Base-by-base conservation (phyloP, 64 coral and sea anemone genomes). In the Porites lutea region DNA sequence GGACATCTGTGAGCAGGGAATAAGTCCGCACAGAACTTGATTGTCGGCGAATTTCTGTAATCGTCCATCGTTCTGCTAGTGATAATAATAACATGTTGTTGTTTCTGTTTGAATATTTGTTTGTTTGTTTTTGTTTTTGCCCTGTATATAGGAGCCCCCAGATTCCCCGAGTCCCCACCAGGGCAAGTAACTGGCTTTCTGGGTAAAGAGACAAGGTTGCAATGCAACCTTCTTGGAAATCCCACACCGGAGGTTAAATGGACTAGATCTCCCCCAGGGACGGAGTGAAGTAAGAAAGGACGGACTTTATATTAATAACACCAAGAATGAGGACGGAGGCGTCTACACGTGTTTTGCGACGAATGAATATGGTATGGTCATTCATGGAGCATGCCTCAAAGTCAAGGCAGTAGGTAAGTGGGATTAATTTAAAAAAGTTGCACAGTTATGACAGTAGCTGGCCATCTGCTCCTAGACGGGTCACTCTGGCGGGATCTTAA, bases 271-370 rank as follows among this genome's bases (percentile, higher is more conserved):
- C 91, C 83, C 66, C 52, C 86, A 18, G 16, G 64, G 16, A 60
- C 83, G 91, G 14, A 76, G 58, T 87, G 75, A 54, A 48, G 21
- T 71, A 4, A 52, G 27, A 61, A 51, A 72, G 14, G 37, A 79
- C 4, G 50, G 91, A 16, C 16, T 93, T 71, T 62, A 11, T 57
- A 80, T 93, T 22, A 79, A 22, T 2, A 52, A 69, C 19, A 27
- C 59, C 16, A 53, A 67, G 4, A 12, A 4, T 16, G 44, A 45
- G 2, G 91, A 93, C 23, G 62, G 52, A 4, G 91, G 91, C 0
- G 50, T 88, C 13, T 93, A 93, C 53, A 61, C 81, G 3, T 93
- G 91, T 57, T 88, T 68, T 52, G 91, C 84, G 27, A 63, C 52
- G 11, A 93, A 93, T 52, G 79, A 58, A 50, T 87, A 72, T 46